phyloP scores from a whole-genome alignment of 1,140 invertebrate species.

The Pseudomyrmex pallidus region DNA sequence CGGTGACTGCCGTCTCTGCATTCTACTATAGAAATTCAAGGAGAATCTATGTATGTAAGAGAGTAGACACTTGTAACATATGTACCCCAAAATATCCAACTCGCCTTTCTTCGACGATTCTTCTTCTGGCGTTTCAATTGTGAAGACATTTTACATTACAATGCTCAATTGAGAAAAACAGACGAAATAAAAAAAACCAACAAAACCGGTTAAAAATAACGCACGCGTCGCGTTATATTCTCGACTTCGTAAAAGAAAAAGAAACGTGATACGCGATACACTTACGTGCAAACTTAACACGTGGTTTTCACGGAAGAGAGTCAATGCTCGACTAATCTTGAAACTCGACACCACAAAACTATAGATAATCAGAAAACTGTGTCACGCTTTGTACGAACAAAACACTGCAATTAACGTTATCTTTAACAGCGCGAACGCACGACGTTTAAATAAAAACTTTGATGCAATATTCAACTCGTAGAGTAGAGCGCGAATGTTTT shows the following conservation, averaged over 20 bases:
- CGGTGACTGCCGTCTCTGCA: conserved; percentile 62
- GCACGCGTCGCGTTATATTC: conserved; percentile 11
- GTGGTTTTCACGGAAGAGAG: conserved; percentile 20
- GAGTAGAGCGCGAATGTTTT: no score
- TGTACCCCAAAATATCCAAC: conserved; percentile 1
- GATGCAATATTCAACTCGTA: not conserved
- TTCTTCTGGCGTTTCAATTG: not conserved
- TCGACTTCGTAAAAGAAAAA: conserved; percentile 22
- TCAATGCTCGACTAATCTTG: conserved; percentile 24
- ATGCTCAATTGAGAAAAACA: not conserved
- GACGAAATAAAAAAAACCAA: not conserved
- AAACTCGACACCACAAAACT: not conserved
- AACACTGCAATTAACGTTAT: not conserved
- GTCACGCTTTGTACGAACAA: not conserved
- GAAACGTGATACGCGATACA: conserved; percentile 13
- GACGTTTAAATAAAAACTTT: conserved; percentile 59
- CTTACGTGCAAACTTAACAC: conserved; percentile 10
- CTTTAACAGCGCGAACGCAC: conserved; percentile 4
- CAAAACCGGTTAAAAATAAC: conserved; percentile 40
- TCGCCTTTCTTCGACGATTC: not conserved
- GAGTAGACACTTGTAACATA: not conserved
- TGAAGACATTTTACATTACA: conserved; percentile 11
- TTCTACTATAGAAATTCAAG: conserved; percentile 25
- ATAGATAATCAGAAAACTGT: not conserved
- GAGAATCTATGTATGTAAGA: conserved; percentile 16